Conservation (phyloP, 2,888 invertebrate genomes). For the Coremacera marginata region DNA sequence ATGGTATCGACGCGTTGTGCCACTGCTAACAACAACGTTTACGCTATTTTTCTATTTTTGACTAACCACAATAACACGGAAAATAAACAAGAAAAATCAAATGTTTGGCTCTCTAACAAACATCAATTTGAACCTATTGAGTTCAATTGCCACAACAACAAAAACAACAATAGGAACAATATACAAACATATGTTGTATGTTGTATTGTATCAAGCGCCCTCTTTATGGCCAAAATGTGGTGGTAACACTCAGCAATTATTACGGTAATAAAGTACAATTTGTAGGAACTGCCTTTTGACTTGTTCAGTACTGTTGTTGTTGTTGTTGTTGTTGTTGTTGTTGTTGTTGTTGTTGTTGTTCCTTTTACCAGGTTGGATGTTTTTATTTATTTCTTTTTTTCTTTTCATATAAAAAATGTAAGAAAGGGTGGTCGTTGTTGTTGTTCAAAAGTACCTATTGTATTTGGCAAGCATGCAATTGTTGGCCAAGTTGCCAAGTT, state of each 20-base stretch:
- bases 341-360: too few relatives aligned
- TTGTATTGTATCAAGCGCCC: background rate
- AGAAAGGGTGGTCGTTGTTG: background rate
- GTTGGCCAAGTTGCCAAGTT: constrained; percentile 17
- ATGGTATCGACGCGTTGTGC: background rate
- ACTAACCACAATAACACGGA: background rate
- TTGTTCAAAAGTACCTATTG: constrained; percentile 1
- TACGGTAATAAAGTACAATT: background rate
- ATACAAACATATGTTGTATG: too few relatives aligned
- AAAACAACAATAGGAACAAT: too few relatives aligned
- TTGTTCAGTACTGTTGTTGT: background rate
- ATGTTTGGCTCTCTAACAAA: too few relatives aligned
- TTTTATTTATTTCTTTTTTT: constrained; percentile 11
- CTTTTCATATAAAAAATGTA: too few relatives aligned
- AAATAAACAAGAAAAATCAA: background rate
- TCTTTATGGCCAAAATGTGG: constrained; percentile 18
- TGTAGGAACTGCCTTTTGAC: constrained; percentile 13
- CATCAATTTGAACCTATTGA: too few relatives aligned
- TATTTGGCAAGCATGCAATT: constrained; percentile 10
- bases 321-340: too few relatives aligned
- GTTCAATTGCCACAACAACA: too few relatives aligned
- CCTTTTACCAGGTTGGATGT: constrained; percentile 7
- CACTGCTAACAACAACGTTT: background rate
- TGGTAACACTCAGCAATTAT: constrained; percentile 15
- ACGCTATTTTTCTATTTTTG: background rate